Evolutionary conservation across 2,888 invertebrate species (phyloP), one percentile per base, ranked within the genome.

Genomic region (Tachina fera): DNA sequence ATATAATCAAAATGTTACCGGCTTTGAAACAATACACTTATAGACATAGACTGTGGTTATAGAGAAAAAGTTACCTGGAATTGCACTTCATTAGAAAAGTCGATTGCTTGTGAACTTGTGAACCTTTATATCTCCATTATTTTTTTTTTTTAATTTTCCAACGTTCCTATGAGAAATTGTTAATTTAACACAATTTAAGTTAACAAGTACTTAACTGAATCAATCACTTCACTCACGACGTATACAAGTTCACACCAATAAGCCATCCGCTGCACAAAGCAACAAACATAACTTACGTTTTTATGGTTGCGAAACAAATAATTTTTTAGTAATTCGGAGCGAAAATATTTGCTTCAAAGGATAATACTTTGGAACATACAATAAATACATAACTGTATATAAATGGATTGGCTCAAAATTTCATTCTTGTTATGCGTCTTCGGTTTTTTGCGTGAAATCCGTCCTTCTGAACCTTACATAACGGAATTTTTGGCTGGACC

Each of bases 381-480:
- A n/a, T n/a, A n/a, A n/a, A 41, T n/a, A 13, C 14, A 9, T 13
- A 43, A 53, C 16, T 19, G 9, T 9, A 31, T 45, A n/a, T 14
- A 81, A 16, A 83, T 91, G 88, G 90, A 94, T 88, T 97, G 97
- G 97, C 90, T 95, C 43, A 94, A 94, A 91, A 94, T 96, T 74
- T 96, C 96, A 0, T 93, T 96, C 45, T 92, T 97, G 70, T 93
- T 97, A 41, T 96, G 97, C 90, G 93, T 95, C 53, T 97, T 97
- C 90, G 97, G 97, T 10, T 95, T 96, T 88, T 93, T 97, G 51
- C 95, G 97, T 87, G 97, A 97, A 92, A 95, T 97, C 75, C 94
- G 97, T n/a, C 97, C 97, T 0, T 97, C 97, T 0, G 97, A 97
- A 90, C 97, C 97, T 0, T 97, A 96, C 90, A 94, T 97, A 14